A percentile compares a stretch with the other conserved stretches of the same genome.
These are phyloP conservation scores for Chironomus riparius DNA, from an alignment of 2,888 invertebrate genomes.

Conservation along the genomic window DNA sequence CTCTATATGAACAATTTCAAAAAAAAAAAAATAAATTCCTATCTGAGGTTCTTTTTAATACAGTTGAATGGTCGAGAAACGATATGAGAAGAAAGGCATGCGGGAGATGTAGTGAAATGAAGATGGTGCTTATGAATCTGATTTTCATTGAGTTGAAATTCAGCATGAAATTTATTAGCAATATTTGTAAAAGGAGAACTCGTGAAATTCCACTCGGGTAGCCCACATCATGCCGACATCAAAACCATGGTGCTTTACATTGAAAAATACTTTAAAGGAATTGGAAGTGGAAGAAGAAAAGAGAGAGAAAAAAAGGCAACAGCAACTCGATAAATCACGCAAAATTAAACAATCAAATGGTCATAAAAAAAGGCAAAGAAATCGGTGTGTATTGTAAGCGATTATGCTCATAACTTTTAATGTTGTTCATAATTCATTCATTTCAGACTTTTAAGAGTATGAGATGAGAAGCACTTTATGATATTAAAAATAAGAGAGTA, in stretches of 20 bases:
- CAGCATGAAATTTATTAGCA: not conserved
- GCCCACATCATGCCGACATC: not conserved
- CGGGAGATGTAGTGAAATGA: not conserved
- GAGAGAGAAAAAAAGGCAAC: not conserved
- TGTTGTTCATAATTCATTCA: constrained; percentile 10
- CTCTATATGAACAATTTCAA: not conserved
- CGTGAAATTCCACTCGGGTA: not conserved
- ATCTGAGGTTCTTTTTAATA: not conserved
- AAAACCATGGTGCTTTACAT: no score
- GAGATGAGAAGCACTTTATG: not conserved
- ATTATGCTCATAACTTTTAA: constrained; percentile 24
- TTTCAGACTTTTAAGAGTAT: not conserved
- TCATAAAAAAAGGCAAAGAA: constrained; percentile 1
- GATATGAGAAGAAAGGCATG: not conserved
- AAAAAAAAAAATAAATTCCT: not conserved
- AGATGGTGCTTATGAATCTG: not conserved
- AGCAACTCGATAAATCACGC: constrained; percentile 22
- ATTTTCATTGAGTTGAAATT: not conserved
- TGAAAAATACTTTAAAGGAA: no score
- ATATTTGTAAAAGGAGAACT: not conserved
- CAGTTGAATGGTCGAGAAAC: not conserved
- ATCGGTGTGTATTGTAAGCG: not conserved
- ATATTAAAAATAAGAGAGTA: not conserved
- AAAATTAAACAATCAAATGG: constrained; percentile 27
- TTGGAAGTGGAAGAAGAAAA: no score